A percentile compares a stretch with the other conserved stretches of the same genome.
Evolutionary conservation across 2,888 invertebrate genomes (phyloP).

Genomic region (Ommatoiulus sabulosus): DNA sequence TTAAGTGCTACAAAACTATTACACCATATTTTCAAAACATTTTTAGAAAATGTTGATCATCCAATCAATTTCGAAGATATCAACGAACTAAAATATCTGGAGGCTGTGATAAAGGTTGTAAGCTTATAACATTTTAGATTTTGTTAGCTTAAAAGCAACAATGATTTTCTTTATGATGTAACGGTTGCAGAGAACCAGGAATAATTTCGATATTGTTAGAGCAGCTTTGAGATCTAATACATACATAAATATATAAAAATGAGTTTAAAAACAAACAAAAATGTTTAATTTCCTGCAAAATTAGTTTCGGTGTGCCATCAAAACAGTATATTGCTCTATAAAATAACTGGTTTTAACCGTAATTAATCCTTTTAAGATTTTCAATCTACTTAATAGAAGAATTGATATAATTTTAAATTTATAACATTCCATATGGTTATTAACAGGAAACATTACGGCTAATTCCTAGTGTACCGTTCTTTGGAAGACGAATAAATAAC

Average conservation of each 20-base stretch:
- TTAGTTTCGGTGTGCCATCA: no score
- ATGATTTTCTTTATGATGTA: background rate
- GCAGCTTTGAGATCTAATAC: no score
- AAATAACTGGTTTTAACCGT: background rate
- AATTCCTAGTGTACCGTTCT: slow-evolving; percentile 66
- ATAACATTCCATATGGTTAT: background rate
- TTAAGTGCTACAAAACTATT: background rate
- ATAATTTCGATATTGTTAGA: no score
- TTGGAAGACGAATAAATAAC: slow-evolving; percentile 66
- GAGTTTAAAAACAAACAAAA: no score
- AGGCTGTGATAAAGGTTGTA: slow-evolving; percentile 69
- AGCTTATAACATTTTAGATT: background rate
- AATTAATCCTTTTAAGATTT: background rate
- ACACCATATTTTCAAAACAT: background rate
- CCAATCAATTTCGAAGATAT: background rate
- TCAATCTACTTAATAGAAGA: no score
- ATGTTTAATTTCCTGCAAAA: no score
- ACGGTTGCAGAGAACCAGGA: background rate
- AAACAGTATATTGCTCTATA: no score
- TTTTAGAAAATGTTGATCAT: background rate
- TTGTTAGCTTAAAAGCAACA: background rate
- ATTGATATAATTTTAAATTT: background rate
- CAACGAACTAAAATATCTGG: slow-evolving; percentile 68
- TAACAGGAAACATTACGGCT: slow-evolving; percentile 67
- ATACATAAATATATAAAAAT: no score